Evolutionary conservation across 2,113 vertebrate genomes (phyloP).

Genomic region (Procavia capensis): DNA sequence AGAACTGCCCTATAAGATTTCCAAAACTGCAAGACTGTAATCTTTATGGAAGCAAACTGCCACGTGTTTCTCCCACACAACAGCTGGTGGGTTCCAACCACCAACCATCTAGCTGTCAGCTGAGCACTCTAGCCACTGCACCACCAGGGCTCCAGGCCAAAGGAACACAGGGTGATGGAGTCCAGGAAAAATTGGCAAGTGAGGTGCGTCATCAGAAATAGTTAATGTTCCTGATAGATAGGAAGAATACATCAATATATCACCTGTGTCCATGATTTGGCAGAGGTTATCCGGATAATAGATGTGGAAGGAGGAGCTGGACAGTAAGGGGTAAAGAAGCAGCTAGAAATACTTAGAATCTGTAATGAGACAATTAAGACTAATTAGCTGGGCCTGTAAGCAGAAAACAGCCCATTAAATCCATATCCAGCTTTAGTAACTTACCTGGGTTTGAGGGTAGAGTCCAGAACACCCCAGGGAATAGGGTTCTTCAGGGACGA

Average conservation of each 20-base stretch:
- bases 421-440: constrained; percentile 78
- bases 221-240: background rate
- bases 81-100: too few species aligned
- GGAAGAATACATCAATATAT: background rate
- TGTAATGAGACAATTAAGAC: constrained; percentile 85
- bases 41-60: too few species aligned
- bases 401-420: constrained; percentile 80
- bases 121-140: too few species aligned
- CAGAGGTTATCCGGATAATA: constrained; percentile 62
- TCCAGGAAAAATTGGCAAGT: background rate
- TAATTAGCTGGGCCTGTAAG: constrained; percentile 82
- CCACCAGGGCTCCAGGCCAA: background rate
- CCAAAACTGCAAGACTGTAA: too few species aligned
- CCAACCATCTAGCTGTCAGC: too few species aligned
- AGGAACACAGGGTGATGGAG: background rate
- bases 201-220: constrained; percentile 48
- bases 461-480: constrained; percentile 59
- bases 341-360: constrained; percentile 82
- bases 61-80: too few species aligned
- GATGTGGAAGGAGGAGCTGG: constrained; percentile 4
- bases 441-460: constrained; percentile 76
- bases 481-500: constrained; percentile 18
- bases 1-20: too few species aligned
- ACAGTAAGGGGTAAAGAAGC: constrained; percentile 73
- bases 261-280: constrained; percentile 68